phyloP scores from a whole-genome alignment of 2,113 vertebrate genomes.

The Crotophaga sulcirostris region DNA sequence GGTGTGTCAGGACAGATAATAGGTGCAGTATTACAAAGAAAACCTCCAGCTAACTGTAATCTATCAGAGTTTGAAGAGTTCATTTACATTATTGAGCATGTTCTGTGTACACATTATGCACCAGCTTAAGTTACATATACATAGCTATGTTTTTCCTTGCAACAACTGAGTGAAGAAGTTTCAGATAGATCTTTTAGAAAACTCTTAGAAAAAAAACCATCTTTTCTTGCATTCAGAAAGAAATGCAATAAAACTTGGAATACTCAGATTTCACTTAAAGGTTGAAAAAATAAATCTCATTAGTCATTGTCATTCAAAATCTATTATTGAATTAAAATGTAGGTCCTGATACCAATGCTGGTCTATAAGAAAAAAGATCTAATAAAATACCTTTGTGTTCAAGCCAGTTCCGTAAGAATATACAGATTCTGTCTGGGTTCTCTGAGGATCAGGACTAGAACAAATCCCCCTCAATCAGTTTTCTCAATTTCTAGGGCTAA shows the following conservation, averaged over 20 bases:
- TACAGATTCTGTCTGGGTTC: not conserved
- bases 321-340: not conserved
- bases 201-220: not conserved
- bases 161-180: not conserved
- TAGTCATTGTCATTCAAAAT: not conserved
- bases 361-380: not conserved
- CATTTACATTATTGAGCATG: not conserved
- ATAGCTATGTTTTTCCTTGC: not conserved
- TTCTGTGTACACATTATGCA: not conserved
- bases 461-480: not conserved
- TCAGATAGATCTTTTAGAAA: not conserved
- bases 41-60: not conserved
- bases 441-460: not conserved
- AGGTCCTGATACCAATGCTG: not conserved
- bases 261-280: not conserved
- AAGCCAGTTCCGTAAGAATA: not conserved
- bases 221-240: not conserved
- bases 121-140: not conserved
- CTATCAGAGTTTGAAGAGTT: not conserved
- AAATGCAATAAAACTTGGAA: not conserved
- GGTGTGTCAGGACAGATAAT: not conserved
- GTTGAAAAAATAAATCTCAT: not conserved
- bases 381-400: not conserved
- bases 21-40: not conserved
- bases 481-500: not conserved